phyloP scores from a whole-genome alignment of 1,140 invertebrate species.

The Brevipalpus yothersi region DNA sequence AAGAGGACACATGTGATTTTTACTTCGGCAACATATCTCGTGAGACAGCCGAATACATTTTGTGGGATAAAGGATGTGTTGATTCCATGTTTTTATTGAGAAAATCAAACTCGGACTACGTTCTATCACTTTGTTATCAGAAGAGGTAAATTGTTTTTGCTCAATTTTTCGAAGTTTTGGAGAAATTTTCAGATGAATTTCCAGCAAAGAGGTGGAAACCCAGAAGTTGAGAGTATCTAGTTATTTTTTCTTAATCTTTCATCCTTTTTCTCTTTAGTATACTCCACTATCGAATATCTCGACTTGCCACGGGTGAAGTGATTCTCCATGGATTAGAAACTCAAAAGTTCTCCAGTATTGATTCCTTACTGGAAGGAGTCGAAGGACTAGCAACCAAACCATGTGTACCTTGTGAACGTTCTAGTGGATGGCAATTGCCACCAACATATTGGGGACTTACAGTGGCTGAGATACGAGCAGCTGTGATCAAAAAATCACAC shows the following conservation, averaged over 20 bases:
- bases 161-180: too few species aligned
- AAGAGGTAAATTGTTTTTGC: constrained; percentile 16
- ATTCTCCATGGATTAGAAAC: constrained; percentile 12
- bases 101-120: constrained; percentile 17
- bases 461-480: constrained; percentile 20
- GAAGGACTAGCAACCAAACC: constrained; percentile 17
- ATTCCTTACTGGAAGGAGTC: constrained; percentile 14
- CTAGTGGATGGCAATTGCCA: constrained; percentile 15
- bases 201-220: too few species aligned
- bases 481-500: constrained; percentile 18
- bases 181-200: too few species aligned
- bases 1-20: constrained; percentile 14
- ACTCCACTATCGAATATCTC: constrained; percentile 16
- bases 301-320: constrained; percentile 11
- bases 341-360: constrained; percentile 14
- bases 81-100: constrained; percentile 24
- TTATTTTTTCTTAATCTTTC: background rate
- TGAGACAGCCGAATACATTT: constrained; percentile 22
- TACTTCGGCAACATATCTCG: constrained; percentile 25
- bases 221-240: too few species aligned
- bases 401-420: constrained; percentile 18
- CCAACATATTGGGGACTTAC: constrained; percentile 24
- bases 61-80: constrained; percentile 17
- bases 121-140: constrained; percentile 18
- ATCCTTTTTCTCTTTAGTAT: constrained; percentile 8